A percentile compares a stretch with the other conserved stretches of the same genome.
These are phyloP conservation scores for Archocentrus centrarchus DNA, from an alignment of 2,113 vertebrate species.

Conservation along the genomic window DNA sequence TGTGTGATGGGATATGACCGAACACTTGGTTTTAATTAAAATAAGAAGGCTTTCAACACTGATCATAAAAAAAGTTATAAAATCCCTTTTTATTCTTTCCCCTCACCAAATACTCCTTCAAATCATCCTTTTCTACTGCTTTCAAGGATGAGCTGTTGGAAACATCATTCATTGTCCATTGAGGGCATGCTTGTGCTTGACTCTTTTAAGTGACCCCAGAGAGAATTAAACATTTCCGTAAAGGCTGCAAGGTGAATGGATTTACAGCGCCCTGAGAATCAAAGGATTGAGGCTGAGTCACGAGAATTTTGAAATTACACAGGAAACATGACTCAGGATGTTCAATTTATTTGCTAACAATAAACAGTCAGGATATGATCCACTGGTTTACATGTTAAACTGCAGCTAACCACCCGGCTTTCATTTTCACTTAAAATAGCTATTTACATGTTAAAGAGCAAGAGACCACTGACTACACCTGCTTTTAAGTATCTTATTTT, in stretches of 20 bases:
- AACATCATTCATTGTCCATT: conserved; percentile 2
- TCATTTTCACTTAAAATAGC: neutral
- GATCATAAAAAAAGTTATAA: neutral
- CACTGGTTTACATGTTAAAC: neutral
- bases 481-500: no score
- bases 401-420: neutral
- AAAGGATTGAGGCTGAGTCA: neutral
- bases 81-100: neutral
- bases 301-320: neutral
- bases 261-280: neutral
- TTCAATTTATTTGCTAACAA: neutral
- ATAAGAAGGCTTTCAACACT: conserved; percentile 1
- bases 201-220: conserved; percentile 33
- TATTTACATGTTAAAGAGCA: neutral
- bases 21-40: neutral
- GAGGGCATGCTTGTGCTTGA: neutral
- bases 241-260: neutral
- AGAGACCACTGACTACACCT: neutral
- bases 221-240: neutral
- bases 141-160: conserved; percentile 13
- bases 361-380: neutral
- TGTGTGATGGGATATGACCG: neutral
- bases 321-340: neutral
- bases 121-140: neutral
- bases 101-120: neutral